phyloP scores from a whole-genome alignment of 2,113 vertebrate species.

The Acanthisitta chloris region DNA sequence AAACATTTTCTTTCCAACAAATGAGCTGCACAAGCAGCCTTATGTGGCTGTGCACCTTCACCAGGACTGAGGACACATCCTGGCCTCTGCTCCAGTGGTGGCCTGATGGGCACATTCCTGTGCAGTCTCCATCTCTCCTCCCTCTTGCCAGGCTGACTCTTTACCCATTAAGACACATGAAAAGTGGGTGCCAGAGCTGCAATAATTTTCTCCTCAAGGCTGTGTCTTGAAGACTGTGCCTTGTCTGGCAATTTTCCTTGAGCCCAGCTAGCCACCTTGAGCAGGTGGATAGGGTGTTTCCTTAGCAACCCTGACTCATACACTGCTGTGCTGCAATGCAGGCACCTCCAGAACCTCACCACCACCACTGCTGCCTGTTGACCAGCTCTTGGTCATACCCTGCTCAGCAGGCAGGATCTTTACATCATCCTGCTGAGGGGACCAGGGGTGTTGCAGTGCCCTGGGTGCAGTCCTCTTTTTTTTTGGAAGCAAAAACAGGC shows the following conservation, averaged over 20 bases:
- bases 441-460: not conserved
- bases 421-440: not conserved
- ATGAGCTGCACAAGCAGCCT: not conserved
- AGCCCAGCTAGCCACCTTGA: not conserved
- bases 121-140: not conserved
- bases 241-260: not conserved
- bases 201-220: not conserved
- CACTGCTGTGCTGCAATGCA: not conserved
- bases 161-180: not conserved
- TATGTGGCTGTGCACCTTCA: not conserved
- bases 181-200: not conserved
- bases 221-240: not conserved
- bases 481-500: not conserved
- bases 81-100: fast-evolving
- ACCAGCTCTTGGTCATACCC: not conserved
- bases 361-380: not conserved
- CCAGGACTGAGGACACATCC: not conserved
- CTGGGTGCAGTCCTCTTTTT: not conserved
- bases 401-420: not conserved
- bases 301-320: not conserved
- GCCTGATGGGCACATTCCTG: not conserved
- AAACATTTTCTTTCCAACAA: not conserved
- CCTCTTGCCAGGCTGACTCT: not conserved
- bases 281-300: not conserved
- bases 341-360: not conserved